Evolutionary conservation across 2,797 vertebrate genomes (phyloP).

Genomic region (Sitta carolinensis): DNA sequence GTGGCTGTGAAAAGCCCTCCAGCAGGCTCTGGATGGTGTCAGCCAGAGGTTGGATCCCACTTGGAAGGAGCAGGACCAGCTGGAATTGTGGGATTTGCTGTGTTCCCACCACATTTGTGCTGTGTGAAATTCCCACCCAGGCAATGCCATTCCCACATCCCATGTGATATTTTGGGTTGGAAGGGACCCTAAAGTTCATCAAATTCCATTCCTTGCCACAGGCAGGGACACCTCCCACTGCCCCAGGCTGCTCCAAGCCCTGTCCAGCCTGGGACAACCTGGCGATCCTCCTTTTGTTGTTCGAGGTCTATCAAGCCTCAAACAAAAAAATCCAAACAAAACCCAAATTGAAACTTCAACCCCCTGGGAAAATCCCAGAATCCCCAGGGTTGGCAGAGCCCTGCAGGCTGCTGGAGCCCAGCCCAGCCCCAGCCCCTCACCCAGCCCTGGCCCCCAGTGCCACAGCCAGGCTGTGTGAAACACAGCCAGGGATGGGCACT

Average conservation of each 20-base stretch:
- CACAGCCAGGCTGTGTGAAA: no score
- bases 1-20: neutral
- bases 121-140: fast-evolving
- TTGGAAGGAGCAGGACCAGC: neutral
- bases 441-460: no score
- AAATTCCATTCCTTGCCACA: no score
- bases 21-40: neutral
- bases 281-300: no score
- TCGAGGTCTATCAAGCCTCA: no score
- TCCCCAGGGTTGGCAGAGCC: no score
- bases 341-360: neutral
- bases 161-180: neutral
- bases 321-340: neutral
- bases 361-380: neutral
- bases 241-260: neutral
- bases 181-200: neutral
- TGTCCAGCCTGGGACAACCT: neutral
- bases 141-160: neutral
- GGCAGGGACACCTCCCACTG: neutral
- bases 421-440: no score
- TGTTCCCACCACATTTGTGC: neutral
- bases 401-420: no score
- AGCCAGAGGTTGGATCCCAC: neutral
- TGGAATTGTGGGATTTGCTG: fast-evolving
- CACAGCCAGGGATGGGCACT: no score